Base-by-base conservation (phyloP, 2,888 invertebrate species). In the Alcis repandata region DNA sequence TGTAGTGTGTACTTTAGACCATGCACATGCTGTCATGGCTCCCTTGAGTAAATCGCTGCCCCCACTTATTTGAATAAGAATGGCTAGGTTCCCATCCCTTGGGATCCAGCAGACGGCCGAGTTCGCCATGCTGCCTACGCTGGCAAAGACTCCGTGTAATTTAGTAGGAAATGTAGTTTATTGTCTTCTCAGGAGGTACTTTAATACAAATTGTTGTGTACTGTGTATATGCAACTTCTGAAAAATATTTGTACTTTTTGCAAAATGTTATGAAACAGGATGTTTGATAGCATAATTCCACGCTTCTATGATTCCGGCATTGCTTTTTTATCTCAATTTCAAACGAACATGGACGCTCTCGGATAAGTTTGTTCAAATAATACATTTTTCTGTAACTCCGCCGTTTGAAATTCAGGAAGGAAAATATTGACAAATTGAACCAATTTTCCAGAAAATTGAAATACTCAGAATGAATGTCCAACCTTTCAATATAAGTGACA, bases 41-140 rank as follows among this genome's bases (percentile, higher is more conserved):
- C 87, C 83, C 85, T 45, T 57, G 84, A 79, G 88, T 82, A 84
- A 88, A 88, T 88, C 89, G 81, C 79, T 80, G 85, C 77, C 85
- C 82, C 82, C 84, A 82, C 87, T 85, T 88, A 91, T 91, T 92
- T 91, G 90, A 92, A 92, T 92, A 90, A 91, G 89, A 91, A 91
- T 90, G 79, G 87, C 79, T 82, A 81, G 84, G 80, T 80, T 77
- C 76, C 72, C 74, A 75, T 79, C 80, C 81, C 83, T 66, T 59
- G 80, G 77, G 84, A 79, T 68, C 48, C 57, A 71, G 63, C 80
- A 80, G 80, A 79, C 82, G 75, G 79, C 77, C 76, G 79, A 78
- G 79, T 78, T 82, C 79, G 78, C 82, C 56, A 46, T 57, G 78
- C 76, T 77, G 75, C 73, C 75, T 72, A 76, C 79, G 75, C 75